Evolutionary conservation across 2,888 invertebrate genomes (phyloP).

Genomic region (Linnaemya tessellans): DNA sequence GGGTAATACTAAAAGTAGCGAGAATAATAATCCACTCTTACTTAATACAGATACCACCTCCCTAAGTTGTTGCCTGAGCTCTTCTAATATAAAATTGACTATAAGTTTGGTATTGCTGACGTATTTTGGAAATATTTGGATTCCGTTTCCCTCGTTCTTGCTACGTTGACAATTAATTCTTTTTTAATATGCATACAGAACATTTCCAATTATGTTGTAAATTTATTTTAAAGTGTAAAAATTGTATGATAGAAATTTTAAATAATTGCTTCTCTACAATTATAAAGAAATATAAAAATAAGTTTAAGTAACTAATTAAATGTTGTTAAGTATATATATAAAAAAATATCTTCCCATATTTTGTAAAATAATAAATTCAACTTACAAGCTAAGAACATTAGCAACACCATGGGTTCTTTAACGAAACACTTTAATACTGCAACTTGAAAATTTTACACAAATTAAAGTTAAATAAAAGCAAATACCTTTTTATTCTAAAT

Average conservation of each 20-base stretch:
- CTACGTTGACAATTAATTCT: neutral
- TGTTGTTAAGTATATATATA: conserved; percentile 18
- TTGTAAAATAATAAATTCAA: conserved; percentile 3
- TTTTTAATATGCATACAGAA: conserved; percentile 11
- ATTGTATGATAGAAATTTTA: conserved; percentile 11
- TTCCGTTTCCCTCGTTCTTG: too few species aligned
- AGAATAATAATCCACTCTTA: too few species aligned
- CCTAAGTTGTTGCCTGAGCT: too few species aligned
- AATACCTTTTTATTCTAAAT: conserved; percentile 49
- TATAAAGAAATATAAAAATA: neutral
- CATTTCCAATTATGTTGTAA: neutral
- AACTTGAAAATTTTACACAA: conserved; percentile 23
- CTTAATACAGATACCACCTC: too few species aligned
- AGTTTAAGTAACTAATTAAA: neutral
- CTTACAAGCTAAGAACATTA: neutral
- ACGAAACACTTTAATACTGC: conserved; percentile 30
- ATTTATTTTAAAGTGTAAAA: conserved; percentile 9
- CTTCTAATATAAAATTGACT: too few species aligned
- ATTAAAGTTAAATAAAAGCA: conserved; percentile 5
- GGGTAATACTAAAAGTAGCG: too few species aligned
- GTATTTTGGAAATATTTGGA: too few species aligned
- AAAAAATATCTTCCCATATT: conserved; percentile 2
- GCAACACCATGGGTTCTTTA: conserved; percentile 37
- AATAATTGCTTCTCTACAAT: neutral
- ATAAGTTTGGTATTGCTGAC: too few species aligned